Percentiles rank a stretch among this genome's conserved stretches.
These are phyloP conservation scores for Diorhabda elongata DNA, from an alignment of 1,140 invertebrate genomes.

Conservation along the genomic window DNA sequence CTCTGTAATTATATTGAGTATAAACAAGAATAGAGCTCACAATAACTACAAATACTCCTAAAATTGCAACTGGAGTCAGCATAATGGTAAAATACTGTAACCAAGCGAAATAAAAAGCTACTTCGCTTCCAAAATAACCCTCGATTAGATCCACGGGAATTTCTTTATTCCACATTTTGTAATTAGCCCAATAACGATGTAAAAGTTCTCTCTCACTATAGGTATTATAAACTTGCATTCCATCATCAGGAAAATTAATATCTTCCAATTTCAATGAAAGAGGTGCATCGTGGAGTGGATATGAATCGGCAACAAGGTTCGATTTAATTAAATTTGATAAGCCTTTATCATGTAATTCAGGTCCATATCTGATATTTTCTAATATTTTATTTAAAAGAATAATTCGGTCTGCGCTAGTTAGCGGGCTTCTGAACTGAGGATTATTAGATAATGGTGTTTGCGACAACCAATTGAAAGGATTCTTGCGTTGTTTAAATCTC, in stretches of 20 bases:
- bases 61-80: conserved; percentile 54
- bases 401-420: conserved; percentile 21
- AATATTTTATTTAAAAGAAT: conserved; percentile 19
- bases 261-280: conserved; percentile 39
- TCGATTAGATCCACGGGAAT: conserved; percentile 41
- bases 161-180: conserved; percentile 51
- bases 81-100: conserved; percentile 53
- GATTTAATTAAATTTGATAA: conserved; percentile 20
- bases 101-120: conserved; percentile 50
- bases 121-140: conserved; percentile 46
- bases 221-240: not conserved
- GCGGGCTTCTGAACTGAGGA: conserved; percentile 9
- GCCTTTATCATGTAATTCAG: conserved; percentile 18
- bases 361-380: conserved; percentile 21
- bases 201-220: conserved; percentile 31
- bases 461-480: not conserved
- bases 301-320: conserved; percentile 48
- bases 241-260: conserved; percentile 30
- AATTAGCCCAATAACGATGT: conserved; percentile 41
- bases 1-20: too few relatives aligned
- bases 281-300: conserved; percentile 60
- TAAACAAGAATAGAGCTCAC: not conserved
- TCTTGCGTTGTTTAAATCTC: not conserved
- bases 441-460: not conserved
- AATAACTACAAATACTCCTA: conserved; percentile 42